These are phyloP conservation scores for Danio albolineatus DNA, from an alignment of 2,797 vertebrate species.

Conservation along the genomic window DNA sequence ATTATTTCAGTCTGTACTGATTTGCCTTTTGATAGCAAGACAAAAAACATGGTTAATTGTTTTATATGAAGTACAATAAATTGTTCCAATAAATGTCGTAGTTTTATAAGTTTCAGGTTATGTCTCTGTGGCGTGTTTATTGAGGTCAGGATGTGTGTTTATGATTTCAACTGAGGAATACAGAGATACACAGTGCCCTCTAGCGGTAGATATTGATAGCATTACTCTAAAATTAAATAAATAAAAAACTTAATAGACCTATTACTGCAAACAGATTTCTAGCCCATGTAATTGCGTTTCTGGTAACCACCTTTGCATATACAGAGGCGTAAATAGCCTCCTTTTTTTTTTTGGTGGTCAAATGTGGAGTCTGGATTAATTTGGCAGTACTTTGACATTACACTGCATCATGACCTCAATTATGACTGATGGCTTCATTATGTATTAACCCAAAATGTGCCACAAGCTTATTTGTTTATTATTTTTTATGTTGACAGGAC, in stretches of 20 bases:
- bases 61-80: background rate
- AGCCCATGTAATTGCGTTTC: background rate
- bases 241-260: background rate
- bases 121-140: background rate
- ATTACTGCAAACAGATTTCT: background rate
- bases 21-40: background rate
- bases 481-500: background rate
- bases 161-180: background rate
- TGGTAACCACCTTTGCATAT: background rate
- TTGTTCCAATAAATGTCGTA: background rate
- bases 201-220: background rate
- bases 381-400: background rate
- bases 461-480: background rate
- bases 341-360: conserved; percentile 6
- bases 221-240: background rate
- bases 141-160: background rate
- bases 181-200: conserved; percentile 28
- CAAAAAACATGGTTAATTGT: too few relatives aligned
- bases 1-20: background rate
- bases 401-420: background rate
- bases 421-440: background rate
- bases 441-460: background rate
- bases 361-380: conserved; percentile 9
- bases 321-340: background rate
- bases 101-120: background rate